Conservation (phyloP, 2,888 invertebrate species). For the Oxycera nigricornis region DNA sequence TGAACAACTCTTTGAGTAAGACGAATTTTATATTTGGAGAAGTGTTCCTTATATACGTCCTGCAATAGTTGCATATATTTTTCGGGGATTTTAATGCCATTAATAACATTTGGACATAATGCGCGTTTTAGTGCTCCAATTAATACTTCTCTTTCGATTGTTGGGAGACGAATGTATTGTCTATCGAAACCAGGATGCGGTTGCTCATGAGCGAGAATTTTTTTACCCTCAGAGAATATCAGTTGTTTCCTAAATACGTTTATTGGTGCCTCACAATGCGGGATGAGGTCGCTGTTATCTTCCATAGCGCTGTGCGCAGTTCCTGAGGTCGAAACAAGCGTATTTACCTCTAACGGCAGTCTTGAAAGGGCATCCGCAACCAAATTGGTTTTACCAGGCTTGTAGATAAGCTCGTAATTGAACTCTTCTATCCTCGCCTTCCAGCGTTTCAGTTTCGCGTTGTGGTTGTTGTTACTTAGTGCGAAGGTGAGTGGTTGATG, state of each 20-base stretch:
- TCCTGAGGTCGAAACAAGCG: background rate
- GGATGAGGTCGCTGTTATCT: slow-evolving; percentile 9
- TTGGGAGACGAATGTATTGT: background rate
- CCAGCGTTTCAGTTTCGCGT: slow-evolving; percentile 14
- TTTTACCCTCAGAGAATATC: background rate
- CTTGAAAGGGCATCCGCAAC: background rate
- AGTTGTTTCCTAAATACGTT: slow-evolving; percentile 7
- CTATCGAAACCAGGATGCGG: background rate
- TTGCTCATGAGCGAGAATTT: too few relatives aligned
- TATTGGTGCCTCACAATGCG: background rate
- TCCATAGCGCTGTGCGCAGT: slow-evolving; percentile 11
- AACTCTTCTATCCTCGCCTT: slow-evolving; percentile 42
- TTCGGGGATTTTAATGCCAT: background rate
- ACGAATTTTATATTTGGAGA: background rate
- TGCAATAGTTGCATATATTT: background rate
- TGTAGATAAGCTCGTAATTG: slow-evolving; percentile 7
- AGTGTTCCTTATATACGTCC: background rate
- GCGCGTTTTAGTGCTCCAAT: background rate
- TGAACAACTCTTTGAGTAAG: background rate
- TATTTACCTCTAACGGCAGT: background rate
- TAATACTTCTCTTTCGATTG: too few relatives aligned
- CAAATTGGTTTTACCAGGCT: slow-evolving; percentile 12
- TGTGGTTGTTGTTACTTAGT: slow-evolving; percentile 3
- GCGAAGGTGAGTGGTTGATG: slow-evolving; percentile 21
- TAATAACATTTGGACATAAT: background rate